A percentile compares a stretch with the other conserved stretches of the same genome.
phyloP scores from a whole-genome alignment of 2,113 vertebrate genomes.

The Sula dactylatra region DNA sequence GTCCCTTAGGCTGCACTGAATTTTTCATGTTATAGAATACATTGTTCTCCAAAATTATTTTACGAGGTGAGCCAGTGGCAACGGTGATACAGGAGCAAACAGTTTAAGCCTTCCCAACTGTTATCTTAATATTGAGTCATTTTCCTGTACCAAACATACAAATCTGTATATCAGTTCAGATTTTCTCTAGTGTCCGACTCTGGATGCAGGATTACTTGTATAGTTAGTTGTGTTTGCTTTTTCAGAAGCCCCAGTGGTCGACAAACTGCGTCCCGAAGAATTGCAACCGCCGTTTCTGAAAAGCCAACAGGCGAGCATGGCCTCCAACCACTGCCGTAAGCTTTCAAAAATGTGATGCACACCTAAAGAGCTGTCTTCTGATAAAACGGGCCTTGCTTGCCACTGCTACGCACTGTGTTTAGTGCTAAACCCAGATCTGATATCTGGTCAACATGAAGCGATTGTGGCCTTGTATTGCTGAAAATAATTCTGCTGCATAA shows the following conservation, averaged over 20 bases:
- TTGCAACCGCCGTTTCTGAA: background rate
- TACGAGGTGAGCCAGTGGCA: background rate
- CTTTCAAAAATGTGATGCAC: background rate
- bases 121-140: background rate
- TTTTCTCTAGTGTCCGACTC: background rate
- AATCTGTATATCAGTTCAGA: background rate
- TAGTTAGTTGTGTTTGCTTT: background rate
- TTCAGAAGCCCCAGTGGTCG: background rate
- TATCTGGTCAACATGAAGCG: background rate
- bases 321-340: background rate
- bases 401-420: background rate
- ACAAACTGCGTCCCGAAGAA: background rate
- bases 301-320: background rate
- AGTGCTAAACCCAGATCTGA: background rate
- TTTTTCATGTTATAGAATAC: background rate
- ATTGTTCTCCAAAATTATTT: slow-evolving; percentile 1
- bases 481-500: background rate
- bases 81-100: background rate
- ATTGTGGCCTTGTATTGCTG: background rate
- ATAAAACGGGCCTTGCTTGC: background rate
- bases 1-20: background rate
- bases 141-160: background rate
- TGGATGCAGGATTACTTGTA: background rate
- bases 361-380: background rate
- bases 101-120: background rate